phyloP scores from a whole-genome alignment of 37 sponge, comb jelly and placozoan genomes.

The Beroe forskalii region DNA sequence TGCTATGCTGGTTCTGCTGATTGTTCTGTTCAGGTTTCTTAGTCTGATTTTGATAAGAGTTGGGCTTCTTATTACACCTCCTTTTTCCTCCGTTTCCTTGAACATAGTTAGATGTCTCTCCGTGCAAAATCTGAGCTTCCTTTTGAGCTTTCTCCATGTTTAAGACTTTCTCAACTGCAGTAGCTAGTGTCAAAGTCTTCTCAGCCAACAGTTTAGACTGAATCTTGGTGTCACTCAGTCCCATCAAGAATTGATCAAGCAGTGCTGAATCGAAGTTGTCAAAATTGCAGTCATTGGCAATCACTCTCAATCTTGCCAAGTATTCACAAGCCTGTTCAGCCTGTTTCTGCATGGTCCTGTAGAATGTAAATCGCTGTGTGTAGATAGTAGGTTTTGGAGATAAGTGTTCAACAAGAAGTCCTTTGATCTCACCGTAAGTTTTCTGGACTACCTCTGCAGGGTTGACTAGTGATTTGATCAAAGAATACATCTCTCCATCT shows the following conservation, averaged over 20 bases:
- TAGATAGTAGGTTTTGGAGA: not conserved
- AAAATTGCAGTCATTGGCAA: conserved; percentile 4
- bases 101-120: not conserved
- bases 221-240: not conserved
- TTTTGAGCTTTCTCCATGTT: not conserved
- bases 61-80: too few species aligned
- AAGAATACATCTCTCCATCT: not conserved
- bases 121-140: conserved; percentile 25
- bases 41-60: too few species aligned
- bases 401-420: not conserved
- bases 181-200: not conserved
- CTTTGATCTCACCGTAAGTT: not conserved
- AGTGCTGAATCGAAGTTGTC: not conserved
- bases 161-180: conserved; percentile 9
- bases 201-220: not conserved
- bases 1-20: not conserved
- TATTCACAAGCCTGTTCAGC: not conserved
- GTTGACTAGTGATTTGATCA: conserved; percentile 15
- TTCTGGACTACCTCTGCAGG: not conserved
- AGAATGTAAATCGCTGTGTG: not conserved
- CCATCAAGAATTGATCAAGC: not conserved
- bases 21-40: not conserved
- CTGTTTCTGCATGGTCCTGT: not conserved
- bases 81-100: not conserved
- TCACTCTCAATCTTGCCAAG: conserved; percentile 24